Evolutionary conservation across 1,140 invertebrate species (phyloP), one percentile per base, ranked within the genome.

Genomic region (Papilio machaon): DNA sequence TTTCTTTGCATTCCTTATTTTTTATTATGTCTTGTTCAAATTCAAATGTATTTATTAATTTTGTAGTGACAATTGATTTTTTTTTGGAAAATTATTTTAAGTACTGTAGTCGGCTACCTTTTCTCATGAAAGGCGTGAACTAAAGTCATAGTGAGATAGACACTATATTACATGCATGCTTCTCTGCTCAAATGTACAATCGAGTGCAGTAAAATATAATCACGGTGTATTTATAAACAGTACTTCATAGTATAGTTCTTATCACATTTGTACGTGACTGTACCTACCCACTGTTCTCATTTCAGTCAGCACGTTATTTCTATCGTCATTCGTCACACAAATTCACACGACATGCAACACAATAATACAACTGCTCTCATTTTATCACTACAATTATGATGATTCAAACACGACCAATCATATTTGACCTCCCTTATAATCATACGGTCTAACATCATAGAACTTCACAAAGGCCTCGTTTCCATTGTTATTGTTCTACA

Each of bases 401-500:
- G 77, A 79, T 67, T 79, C 77, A 64, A 64, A 76, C 30, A 46
- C 75, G 74, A 76, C 78, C 78, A 60, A 70, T 73, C 70, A 74
- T 58, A 43, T 23, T 60, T 73, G 79, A 80, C 79, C 79, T 52
- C 79, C 54, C 81, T 79, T 60, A 54, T 47, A 76, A 47, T 81
- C 58, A 67, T 49, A 47, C 46, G 1, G 49, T 19, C 13, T 15
- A 73, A 8, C 30, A 74, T 75, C 60, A 30, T n/a, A 58, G 47
- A 54, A n/a, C 52, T 46, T 17, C 23, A 73, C 30, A 49, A 49
- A 47, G 67, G 23, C 46, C 23, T 75, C 49, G 17, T 52, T 73
- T 60, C 30, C 47, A 47, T 75, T 38, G 35, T 73, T 64, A 82
- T n/a, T 77, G 84, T 23, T 85, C 84, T 79, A 54, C 19, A 30